Evolutionary conservation across 2,888 invertebrate species (phyloP).

Genomic region (Pyralis farinalis): DNA sequence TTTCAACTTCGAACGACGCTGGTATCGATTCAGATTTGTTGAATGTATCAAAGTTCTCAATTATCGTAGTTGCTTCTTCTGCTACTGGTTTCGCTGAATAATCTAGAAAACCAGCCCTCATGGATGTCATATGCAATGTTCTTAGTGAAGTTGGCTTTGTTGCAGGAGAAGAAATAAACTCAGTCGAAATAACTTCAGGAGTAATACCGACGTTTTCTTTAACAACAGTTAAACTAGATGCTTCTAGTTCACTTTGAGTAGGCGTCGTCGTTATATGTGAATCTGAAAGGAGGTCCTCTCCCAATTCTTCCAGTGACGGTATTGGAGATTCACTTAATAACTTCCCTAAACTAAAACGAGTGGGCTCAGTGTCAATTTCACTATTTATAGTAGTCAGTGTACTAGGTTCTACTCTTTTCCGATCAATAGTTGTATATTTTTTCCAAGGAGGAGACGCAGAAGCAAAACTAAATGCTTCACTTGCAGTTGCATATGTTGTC

Average conservation of each 20-base stretch:
- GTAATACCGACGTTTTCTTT: slow-evolving; percentile 3
- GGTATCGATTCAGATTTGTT: slow-evolving; percentile 25
- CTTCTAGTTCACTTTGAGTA: slow-evolving; percentile 3
- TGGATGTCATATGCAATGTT: slow-evolving; percentile 41
- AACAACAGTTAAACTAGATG: slow-evolving; percentile 9
- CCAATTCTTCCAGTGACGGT: slow-evolving; percentile 35
- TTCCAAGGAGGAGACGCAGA: slow-evolving; percentile 27
- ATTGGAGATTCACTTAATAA: slow-evolving; percentile 30
- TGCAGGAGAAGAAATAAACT: not conserved
- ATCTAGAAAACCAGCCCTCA: slow-evolving; percentile 57
- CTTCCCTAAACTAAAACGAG: slow-evolving; percentile 32
- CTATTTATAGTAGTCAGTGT: slow-evolving; percentile 20
- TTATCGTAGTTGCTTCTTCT: slow-evolving; percentile 9
- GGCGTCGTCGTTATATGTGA: slow-evolving; percentile 9
- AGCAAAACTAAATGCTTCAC: slow-evolving; percentile 1
- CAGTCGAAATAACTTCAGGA: slow-evolving; percentile 1
- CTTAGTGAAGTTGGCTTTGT: slow-evolving; percentile 9
- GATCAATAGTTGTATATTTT: slow-evolving; percentile 41
- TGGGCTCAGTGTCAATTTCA: slow-evolving; percentile 31
- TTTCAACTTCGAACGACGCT: slow-evolving; percentile 29
- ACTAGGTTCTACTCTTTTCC: slow-evolving; percentile 26
- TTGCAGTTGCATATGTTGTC: not conserved
- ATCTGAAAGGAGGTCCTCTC: slow-evolving; percentile 25
- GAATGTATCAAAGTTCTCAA: slow-evolving; percentile 14
- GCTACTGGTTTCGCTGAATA: slow-evolving; percentile 34